Base-by-base conservation (phyloP, 2,113 vertebrate species). In the Capra hircus region DNA sequence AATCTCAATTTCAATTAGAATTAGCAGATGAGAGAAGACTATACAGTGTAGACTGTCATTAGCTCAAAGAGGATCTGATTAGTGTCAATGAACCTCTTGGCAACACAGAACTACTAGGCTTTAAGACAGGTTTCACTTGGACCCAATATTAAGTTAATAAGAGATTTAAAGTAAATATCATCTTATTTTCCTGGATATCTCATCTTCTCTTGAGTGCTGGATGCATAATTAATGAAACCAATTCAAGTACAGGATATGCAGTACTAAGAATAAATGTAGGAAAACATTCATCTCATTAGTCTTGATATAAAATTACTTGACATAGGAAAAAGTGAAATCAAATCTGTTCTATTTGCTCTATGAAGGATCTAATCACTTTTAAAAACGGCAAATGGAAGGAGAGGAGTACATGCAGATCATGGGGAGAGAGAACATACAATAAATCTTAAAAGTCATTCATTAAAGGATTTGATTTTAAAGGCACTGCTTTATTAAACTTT, bases 151-250 rank as follows among this genome's bases (percentile, higher is more conserved):
- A 53, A 86, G 5, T 74, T 91, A 97, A 40, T 21, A 78, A 43
- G 36, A 94, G 19, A 77, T 81, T 89, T 84, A 59, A 95, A 92
- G 36, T 4, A 91, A 95, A 71, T n/a, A 95, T 62, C 40, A 71
- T 57, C 23, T 77, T 85, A 74, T 95, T 95, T 95, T 89, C 57
- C 19, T 48, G 40, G 4, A 60, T 86, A 82, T 23, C 55, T 88
- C 84, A 52, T 82, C 43, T 43, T 89, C 85, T 93, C 25, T 96
- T 93, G 33, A 95, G 83, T 84, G 2, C 16, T 83, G 4, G n/a
- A 82, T 96, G 28, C 7, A 60, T 88, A 88, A 97, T 60, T 97
- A 97, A 96, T 93, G 62, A 94, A 91, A 43, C 48, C 40, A 74
- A 57, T 71, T 96, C 64, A 55, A 88, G 16, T 45, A 71, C n/a